Base-by-base conservation (phyloP, 2,113 vertebrate genomes). In the Nibea coibor region DNA sequence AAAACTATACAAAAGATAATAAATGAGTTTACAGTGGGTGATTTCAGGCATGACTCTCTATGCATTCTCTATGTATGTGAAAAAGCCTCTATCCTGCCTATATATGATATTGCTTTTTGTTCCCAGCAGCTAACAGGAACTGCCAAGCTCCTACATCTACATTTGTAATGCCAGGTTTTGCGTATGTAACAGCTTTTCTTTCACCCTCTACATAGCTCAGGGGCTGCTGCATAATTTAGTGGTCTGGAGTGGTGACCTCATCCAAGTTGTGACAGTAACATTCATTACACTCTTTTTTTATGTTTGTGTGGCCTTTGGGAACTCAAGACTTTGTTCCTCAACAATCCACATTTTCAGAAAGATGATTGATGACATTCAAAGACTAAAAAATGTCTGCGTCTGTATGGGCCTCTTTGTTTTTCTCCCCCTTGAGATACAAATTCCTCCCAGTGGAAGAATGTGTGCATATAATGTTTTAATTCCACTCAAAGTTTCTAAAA, bases 151-250 rank as follows among this genome's bases (percentile, higher is more conserved):
- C 45, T 61, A 45, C 59, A 74, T 80, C 42, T 80, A 66, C 72
- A 70, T 84, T 69, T 84, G 73, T 73, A 47, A 51, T 72, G 58
- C 15, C 59, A 57, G 28, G 16, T 82, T 79, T 78, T 84, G 48
- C 74, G 73, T 72, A 48, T 81, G 26, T 63, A 75, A 73, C 71
- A 53, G 22, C 65, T 82, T 85, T 84, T 47, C 31, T 64, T 81
- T 69, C 58, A 82, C 74, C 75, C 54, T 58, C 61, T 47, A 19
- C 47, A 35, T 77, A 42, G 70, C 79, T 84, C 19, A 63, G 51
- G 86, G 85, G 81, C 47, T 82, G 53, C 78, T 92, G 83, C 80
- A 91, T 91, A 88, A 90, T 91, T 92, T 87, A 88, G 72, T 77
- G 62, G 79, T 75, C 74, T 79, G 53, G 56, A 81, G 73, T 77